Evolutionary conservation across 2,113 vertebrate species (phyloP).

Genomic region (Eonycteris spelaea): DNA sequence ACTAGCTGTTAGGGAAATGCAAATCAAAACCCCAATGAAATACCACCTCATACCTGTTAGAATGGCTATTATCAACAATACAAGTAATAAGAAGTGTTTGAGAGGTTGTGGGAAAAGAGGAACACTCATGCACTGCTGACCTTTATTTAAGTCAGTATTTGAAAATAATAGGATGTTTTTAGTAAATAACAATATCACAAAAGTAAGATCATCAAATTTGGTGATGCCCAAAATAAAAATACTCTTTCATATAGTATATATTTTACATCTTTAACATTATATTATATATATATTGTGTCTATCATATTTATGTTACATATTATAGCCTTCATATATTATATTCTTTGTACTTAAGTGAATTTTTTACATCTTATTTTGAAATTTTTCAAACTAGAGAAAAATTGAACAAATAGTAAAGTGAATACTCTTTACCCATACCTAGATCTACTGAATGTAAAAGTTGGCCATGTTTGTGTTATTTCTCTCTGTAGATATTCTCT

Average conservation of each 20-base stretch:
- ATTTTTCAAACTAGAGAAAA: conserved; percentile 6
- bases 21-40: too few relatives aligned
- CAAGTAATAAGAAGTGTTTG: too few relatives aligned
- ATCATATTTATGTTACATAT: too few relatives aligned
- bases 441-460: not conserved
- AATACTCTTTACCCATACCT: not conserved
- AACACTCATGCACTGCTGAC: not conserved
- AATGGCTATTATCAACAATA: too few relatives aligned
- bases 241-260: not conserved
- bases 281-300: too few relatives aligned
- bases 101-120: too few relatives aligned
- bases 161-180: not conserved
- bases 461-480: not conserved
- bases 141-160: conserved; percentile 22
- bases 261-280: not conserved
- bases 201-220: not conserved
- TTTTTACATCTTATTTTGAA: not conserved
- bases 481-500: not conserved
- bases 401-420: not conserved
- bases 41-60: too few relatives aligned
- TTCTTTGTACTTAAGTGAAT: not conserved
- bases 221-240: not conserved
- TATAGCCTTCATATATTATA: not conserved
- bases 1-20: too few relatives aligned
- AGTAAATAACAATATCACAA: not conserved